phyloP scores from a whole-genome alignment of 2,888 invertebrate genomes.

The Omphaloscelis lunosa region DNA sequence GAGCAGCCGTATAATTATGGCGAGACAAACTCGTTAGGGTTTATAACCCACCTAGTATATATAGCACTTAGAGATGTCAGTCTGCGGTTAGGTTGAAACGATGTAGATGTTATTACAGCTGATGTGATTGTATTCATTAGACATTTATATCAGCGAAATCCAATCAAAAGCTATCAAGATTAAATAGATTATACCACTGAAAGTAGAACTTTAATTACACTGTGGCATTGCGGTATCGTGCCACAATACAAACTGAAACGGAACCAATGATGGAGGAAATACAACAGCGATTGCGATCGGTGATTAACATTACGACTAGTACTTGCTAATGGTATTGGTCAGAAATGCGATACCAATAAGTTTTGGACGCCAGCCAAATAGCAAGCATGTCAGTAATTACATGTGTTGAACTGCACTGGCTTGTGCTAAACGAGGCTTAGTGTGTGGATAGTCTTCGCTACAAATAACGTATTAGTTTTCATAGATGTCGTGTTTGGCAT shows the following conservation, averaged over 20 bases:
- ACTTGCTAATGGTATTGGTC: conserved; percentile 63
- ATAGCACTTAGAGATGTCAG: too few relatives aligned
- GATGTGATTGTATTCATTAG: not conserved
- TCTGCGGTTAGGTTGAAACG: not conserved
- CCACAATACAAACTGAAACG: conserved; percentile 40
- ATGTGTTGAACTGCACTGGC: conserved; percentile 51
- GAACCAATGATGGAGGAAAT: conserved; percentile 59
- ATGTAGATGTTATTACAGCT: conserved; percentile 4
- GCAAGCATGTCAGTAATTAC: conserved; percentile 61
- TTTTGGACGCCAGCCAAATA: conserved; percentile 63
- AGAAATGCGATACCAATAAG: conserved; percentile 65
- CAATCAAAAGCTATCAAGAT: conserved; percentile 10
- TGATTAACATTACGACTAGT: conserved; percentile 58
- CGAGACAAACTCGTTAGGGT: not conserved
- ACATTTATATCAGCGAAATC: not conserved
- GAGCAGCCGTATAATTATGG: not conserved
- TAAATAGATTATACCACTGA: not conserved
- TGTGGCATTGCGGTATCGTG: conserved; percentile 24
- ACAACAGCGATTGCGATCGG: conserved; percentile 55
- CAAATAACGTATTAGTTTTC: conserved; percentile 32
- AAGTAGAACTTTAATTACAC: conserved; percentile 19
- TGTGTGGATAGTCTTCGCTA: conserved; percentile 29
- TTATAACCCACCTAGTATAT: not conserved
- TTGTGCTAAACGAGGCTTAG: conserved; percentile 44
- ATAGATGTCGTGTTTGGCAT: conserved; percentile 20